Conservation (phyloP, 1,140 invertebrate species). For the Papilio xuthus region DNA sequence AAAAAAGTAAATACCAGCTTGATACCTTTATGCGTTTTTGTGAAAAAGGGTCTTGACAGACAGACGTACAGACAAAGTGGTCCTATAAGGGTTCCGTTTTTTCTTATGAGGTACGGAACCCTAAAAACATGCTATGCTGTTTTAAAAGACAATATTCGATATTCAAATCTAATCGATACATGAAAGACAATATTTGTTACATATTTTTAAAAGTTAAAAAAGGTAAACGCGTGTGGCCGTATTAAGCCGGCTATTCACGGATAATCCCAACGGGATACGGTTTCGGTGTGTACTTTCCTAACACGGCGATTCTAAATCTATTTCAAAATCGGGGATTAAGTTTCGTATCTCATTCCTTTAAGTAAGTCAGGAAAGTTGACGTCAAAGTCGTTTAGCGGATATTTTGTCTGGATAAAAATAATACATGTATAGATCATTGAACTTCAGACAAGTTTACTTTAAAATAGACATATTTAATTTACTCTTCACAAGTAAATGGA, state of each 20-base stretch:
- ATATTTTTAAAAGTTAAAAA: constrained; percentile 7
- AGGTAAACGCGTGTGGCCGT: constrained; percentile 19
- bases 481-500: background rate
- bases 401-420: constrained; percentile 11
- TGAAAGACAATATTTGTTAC: constrained; percentile 29
- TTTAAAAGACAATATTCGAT: background rate
- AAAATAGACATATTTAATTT: background rate
- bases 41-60: no score
- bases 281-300: constrained; percentile 28
- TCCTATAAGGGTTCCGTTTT: no score
- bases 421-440: background rate
- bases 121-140: no score
- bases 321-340: constrained; percentile 27
- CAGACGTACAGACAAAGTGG: no score
- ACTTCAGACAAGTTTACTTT: background rate
- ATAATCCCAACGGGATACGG: constrained; percentile 30
- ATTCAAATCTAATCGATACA: background rate
- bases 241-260: constrained; percentile 29
- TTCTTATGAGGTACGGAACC: no score
- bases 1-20: no score
- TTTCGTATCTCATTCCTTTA: constrained; percentile 30
- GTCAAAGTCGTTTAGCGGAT: constrained; percentile 14
- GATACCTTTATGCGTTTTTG: no score
- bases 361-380: constrained; percentile 14
- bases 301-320: constrained; percentile 30